Evolutionary conservation across 2,113 vertebrate genomes (phyloP).

Genomic region (Istiophorus platypterus): DNA sequence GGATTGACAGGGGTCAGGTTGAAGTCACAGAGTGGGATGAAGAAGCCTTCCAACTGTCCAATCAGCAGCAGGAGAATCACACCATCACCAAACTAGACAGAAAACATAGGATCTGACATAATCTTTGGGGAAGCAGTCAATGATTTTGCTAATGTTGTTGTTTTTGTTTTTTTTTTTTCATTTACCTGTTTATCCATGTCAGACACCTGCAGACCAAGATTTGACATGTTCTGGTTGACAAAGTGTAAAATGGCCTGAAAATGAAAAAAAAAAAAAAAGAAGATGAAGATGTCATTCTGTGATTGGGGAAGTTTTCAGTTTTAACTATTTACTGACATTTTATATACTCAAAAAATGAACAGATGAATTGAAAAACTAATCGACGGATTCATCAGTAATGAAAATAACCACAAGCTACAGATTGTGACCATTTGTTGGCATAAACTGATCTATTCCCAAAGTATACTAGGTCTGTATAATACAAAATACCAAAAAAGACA

Average conservation of each 20-base stretch:
- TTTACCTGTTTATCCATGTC: conserved; percentile 90
- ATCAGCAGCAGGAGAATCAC: conserved; percentile 93
- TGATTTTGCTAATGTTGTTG: not conserved
- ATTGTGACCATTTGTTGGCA: too few relatives aligned
- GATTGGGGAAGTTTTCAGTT: not conserved
- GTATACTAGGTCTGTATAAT: too few relatives aligned
- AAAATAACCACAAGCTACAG: too few relatives aligned
- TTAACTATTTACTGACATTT: too few relatives aligned
- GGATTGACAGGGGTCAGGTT: conserved; percentile 86
- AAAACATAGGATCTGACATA: conserved; percentile 16
- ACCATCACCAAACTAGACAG: conserved; percentile 91
- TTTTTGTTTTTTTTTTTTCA: conserved; percentile 1
- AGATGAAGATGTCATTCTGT: not conserved
- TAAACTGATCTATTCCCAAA: too few relatives aligned
- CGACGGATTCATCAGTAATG: too few relatives aligned
- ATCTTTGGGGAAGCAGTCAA: conserved; percentile 17
- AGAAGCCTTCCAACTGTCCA: conserved; percentile 93
- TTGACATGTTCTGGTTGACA: conserved; percentile 88
- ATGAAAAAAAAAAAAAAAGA: not conserved
- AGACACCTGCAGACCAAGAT: conserved; percentile 88
- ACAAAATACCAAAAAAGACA: too few relatives aligned
- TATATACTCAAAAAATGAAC: too few relatives aligned
- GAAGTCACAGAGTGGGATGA: conserved; percentile 90
- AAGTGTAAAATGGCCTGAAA: conserved; percentile 90
- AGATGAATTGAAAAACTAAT: too few relatives aligned